Conservation (phyloP, 1,140 invertebrate species). For the Halotydeus destructor region DNA sequence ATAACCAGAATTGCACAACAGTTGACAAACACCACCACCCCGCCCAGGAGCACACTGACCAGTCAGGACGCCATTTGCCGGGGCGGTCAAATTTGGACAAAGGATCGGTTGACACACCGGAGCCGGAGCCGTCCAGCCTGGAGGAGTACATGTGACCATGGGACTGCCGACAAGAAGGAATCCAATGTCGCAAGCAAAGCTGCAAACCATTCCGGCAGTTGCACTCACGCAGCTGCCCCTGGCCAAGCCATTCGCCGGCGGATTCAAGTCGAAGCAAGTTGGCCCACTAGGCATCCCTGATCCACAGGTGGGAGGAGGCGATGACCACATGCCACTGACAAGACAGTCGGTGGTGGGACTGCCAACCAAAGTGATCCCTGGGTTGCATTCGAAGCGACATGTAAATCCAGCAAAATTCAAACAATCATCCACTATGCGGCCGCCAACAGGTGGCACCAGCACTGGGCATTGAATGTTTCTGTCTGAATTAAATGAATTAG, state of each 20-base stretch:
- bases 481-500: background rate
- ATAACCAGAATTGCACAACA: no score
- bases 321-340: background rate
- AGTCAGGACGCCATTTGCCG: background rate
- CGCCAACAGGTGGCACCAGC: background rate
- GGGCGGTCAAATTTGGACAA: background rate
- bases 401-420: background rate
- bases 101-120: conserved; percentile 6
- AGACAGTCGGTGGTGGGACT: background rate
- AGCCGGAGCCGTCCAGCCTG: conserved; percentile 6
- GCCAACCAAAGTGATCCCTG: background rate
- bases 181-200: conserved; percentile 10
- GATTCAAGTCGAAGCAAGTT: no score
- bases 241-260: conserved; percentile 1
- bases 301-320: background rate
- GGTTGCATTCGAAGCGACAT: conserved; percentile 4
- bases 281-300: no score
- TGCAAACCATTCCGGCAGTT: conserved; percentile 5
- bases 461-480: conserved; percentile 1
- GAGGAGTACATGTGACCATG: conserved; percentile 3
- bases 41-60: background rate
- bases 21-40: background rate
- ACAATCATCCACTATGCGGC: conserved; percentile 4
- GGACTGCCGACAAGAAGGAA: conserved; percentile 6
- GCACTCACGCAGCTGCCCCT: conserved; percentile 5